Evolutionary conservation across 2,113 vertebrate genomes (phyloP), one percentile per base, ranked within the genome.

Genomic region (Galbula dea): DNA sequence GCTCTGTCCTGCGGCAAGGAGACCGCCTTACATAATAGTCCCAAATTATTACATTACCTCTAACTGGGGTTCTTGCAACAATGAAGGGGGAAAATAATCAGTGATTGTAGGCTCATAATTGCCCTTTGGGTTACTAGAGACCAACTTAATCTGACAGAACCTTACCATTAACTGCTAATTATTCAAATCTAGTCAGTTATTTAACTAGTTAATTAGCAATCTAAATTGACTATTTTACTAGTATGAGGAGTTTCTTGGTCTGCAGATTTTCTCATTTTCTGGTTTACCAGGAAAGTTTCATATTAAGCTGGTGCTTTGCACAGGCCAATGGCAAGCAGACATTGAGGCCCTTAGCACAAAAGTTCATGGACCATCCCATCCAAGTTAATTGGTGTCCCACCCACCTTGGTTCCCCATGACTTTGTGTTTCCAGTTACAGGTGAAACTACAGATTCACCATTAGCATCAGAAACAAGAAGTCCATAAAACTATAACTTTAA

Each of bases 21-120:
- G 63, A 92, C 59, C 83, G 67, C 34, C 89, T 96, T 94, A 89
- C 8, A 37, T 92, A 96, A 95, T 34, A 68, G 36, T 39, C 43
- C 91, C 63, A 85, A 85, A 91, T 87, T 43, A 90, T 43, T 29
- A 41, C 55, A 36, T 82, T 89, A 72, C 48, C 51, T 66, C 67
- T 71, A 52, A 79, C 71, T 43, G 63, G 23, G 27, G 51, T 63
- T 67, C 55, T 65, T 88, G 57, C 52, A 96, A 48, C n/a, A 67
- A 36, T 39, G 22, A 26, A 83, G 18, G 34, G 54, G 21, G 0
- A 34, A 89, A 89, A 83, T 69, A 14, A 83, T 43, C 54, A 63
- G 55, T 6, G 34, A 74, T 34, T 69, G 19, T 46, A 89, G 84
- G 2, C 5, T 78, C 79, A 19, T 85, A 89, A 71, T 62, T 88